Evolutionary conservation across 2,888 invertebrate genomes (phyloP).

Genomic region (Ochropleura leucogaster): DNA sequence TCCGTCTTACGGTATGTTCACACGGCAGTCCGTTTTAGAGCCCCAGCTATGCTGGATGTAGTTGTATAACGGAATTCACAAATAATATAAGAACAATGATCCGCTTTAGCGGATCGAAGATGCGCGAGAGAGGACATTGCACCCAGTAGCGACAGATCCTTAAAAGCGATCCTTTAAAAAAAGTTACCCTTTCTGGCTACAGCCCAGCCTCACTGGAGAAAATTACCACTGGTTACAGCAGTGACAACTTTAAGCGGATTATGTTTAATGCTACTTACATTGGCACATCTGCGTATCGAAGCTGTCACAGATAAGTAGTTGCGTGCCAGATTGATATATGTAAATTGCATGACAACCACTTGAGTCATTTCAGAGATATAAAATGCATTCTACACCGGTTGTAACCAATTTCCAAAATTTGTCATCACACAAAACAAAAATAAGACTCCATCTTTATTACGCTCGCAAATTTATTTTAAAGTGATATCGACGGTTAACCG

Average conservation of each 20-base stretch:
- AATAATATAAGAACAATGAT: too few relatives aligned
- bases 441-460: neutral
- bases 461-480: neutral
- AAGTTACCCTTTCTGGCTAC: neutral
- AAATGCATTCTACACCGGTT: conserved; percentile 1
- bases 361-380: neutral
- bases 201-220: neutral
- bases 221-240: neutral
- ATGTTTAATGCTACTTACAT: neutral
- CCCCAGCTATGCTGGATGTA: too few relatives aligned
- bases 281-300: neutral
- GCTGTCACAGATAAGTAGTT: neutral
- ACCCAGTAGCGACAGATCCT: too few relatives aligned
- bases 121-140: too few relatives aligned
- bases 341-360: neutral
- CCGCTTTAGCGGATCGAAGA: too few relatives aligned
- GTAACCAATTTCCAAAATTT: conserved; percentile 4
- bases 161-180: too few relatives aligned
- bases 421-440: neutral
- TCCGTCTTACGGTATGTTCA: neutral
- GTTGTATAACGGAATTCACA: too few relatives aligned
- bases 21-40: too few relatives aligned
- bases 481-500: neutral
- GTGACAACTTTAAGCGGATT: neutral
- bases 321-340: neutral